A percentile compares a stretch with the other conserved stretches of the same genome.
Conservation (phyloP, 2,797 vertebrate genomes). For the Onychomys torridus region DNA sequence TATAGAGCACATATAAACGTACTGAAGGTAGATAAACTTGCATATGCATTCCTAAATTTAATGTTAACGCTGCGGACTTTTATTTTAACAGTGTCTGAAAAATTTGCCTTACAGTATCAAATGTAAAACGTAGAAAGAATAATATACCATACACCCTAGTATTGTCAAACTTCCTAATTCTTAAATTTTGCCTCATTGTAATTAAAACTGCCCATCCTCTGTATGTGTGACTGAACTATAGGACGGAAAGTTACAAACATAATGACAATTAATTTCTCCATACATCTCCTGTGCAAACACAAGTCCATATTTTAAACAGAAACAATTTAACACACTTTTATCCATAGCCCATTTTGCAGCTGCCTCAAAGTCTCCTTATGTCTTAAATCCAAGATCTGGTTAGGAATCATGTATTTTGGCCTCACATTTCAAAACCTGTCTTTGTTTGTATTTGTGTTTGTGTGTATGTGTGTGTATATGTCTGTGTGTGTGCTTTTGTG, state of each 20-base stretch:
- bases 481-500: no score
- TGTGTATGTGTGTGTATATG: no score
- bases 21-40: conserved; percentile 34
- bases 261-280: conserved; percentile 17
- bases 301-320: neutral
- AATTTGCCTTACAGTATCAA: conserved; percentile 44
- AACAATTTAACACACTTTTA: neutral
- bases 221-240: neutral
- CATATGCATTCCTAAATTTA: conserved; percentile 20
- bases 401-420: neutral
- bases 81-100: conserved; percentile 50
- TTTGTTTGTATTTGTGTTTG: neutral
- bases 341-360: neutral
- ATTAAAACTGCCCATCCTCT: neutral
- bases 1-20: conserved; percentile 34
- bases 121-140: conserved; percentile 23
- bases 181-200: conserved; percentile 17
- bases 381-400: neutral
- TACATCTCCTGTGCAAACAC: neutral
- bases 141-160: neutral
- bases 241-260: neutral
- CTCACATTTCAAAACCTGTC: neutral
- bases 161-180: neutral
- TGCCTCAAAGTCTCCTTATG: neutral
- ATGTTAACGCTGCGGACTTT: neutral